phyloP scores from a whole-genome alignment of 2,888 invertebrate species.

The Empis livida region DNA sequence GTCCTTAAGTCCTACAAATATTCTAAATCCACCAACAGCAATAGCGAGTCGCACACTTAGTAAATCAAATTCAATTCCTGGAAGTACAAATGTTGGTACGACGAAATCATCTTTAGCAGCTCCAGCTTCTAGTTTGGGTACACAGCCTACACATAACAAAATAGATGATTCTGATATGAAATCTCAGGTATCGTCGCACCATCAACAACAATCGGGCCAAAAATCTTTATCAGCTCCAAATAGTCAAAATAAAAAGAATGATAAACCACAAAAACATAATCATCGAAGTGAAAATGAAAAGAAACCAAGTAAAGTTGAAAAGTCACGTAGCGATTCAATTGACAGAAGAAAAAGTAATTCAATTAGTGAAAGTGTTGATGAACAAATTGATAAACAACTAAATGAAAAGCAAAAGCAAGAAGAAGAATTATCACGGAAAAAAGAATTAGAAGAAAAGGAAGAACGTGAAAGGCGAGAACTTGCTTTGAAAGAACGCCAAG shows the following conservation, averaged over 20 bases:
- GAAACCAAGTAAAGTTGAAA: constrained; percentile 18
- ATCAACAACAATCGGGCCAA: constrained; percentile 7
- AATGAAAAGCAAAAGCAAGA: constrained; percentile 16
- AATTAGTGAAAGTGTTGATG: neutral
- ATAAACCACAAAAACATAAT: constrained; percentile 29
- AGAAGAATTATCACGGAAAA: constrained; percentile 21
- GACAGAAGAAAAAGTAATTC: constrained; percentile 9
- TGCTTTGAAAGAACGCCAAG: constrained; percentile 18
- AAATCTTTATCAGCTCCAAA: constrained; percentile 11
- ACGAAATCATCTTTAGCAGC: constrained; percentile 13
- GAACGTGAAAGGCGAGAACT: constrained; percentile 21
- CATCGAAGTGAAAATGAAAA: constrained; percentile 22
- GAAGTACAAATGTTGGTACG: constrained; percentile 34
- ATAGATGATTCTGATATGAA: constrained; percentile 14
- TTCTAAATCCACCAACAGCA: constrained; percentile 7
- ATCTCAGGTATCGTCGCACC: constrained; percentile 13
- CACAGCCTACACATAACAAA: constrained; percentile 5
- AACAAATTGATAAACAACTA: neutral
- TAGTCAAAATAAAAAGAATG: constrained; percentile 17
- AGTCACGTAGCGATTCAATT: constrained; percentile 14
- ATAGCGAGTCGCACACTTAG: constrained; percentile 18
- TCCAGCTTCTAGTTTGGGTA: neutral
- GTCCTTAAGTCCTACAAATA: constrained; percentile 4
- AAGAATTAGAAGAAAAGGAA: constrained; percentile 30
- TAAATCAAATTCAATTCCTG: constrained; percentile 33